These are phyloP conservation scores for Paguma larvata DNA, from an alignment of 2,797 vertebrate genomes.

Conservation along the genomic window DNA sequence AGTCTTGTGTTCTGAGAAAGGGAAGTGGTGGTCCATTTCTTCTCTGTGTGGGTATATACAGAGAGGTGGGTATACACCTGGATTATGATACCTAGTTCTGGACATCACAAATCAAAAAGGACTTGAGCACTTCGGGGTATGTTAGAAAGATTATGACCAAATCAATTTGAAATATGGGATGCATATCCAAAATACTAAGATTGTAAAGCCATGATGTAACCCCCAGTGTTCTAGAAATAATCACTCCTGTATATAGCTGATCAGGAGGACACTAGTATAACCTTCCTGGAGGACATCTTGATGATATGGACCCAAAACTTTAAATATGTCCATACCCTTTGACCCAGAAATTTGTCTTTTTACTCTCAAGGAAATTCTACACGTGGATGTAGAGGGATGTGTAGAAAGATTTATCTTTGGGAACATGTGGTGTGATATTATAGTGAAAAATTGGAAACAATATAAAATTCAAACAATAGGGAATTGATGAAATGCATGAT, in stretches of 20 bases:
- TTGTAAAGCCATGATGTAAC: not conserved
- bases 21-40: not conserved
- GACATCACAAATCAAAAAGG: not conserved
- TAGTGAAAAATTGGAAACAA: not conserved
- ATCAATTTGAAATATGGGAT: slow-evolving; percentile 24
- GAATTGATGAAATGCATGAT: slow-evolving; percentile 10
- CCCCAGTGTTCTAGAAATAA: not conserved
- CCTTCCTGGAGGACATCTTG: not conserved
- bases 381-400: not conserved
- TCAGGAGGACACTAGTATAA: not conserved
- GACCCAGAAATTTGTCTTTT: not conserved
- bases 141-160: not conserved
- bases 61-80: not conserved
- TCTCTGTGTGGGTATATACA: not conserved
- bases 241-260: not conserved
- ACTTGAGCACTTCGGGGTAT: not conserved
- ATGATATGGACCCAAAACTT: not conserved
- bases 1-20: not conserved
- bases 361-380: not conserved
- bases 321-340: not conserved
- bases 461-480: slow-evolving; percentile 14
- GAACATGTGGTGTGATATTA: not conserved
- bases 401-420: not conserved
- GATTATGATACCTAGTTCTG: not conserved
- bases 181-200: not conserved